Percentiles rank a stretch among this genome's conserved stretches.
Conservation (phyloP, 2,888 invertebrate species). For the Holacanthella duospinosa region DNA sequence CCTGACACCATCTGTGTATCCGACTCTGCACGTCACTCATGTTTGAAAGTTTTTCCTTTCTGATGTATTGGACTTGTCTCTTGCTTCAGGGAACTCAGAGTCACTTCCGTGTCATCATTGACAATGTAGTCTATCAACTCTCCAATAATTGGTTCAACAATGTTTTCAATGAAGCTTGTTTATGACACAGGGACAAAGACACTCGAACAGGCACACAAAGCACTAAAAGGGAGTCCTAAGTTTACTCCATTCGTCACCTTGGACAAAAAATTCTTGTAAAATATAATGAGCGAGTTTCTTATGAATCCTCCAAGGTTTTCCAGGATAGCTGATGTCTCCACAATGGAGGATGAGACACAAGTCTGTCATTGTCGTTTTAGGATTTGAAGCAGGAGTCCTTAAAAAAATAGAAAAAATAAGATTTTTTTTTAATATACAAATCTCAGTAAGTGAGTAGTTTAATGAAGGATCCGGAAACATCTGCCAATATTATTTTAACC, state of each 20-base stretch:
- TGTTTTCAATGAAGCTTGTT: slow-evolving; percentile 94
- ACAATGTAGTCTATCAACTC: slow-evolving; percentile 77
- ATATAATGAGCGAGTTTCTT: slow-evolving; percentile 65
- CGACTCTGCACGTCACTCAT: slow-evolving; percentile 33
- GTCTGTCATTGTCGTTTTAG: slow-evolving; percentile 54
- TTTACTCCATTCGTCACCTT: slow-evolving; percentile 85
- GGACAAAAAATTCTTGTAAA: slow-evolving; percentile 83
- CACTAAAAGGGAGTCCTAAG: slow-evolving; percentile 86
- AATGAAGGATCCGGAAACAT: too few species aligned
- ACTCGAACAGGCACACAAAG: slow-evolving; percentile 85
- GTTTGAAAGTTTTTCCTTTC: slow-evolving; percentile 17
- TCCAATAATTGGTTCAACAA: slow-evolving; percentile 87
- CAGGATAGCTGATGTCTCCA: slow-evolving; percentile 91
- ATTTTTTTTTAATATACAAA: too few species aligned
- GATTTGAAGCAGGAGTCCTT: neutral
- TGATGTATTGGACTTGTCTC: slow-evolving; percentile 6
- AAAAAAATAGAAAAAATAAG: neutral
- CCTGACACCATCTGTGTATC: slow-evolving; percentile 32
- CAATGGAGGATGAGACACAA: slow-evolving; percentile 83
- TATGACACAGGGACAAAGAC: slow-evolving; percentile 89
- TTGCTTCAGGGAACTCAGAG: neutral
- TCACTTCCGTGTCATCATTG: slow-evolving; percentile 27
- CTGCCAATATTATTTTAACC: too few species aligned
- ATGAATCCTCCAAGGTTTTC: slow-evolving; percentile 61
- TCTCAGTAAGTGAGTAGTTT: too few species aligned